Conservation (phyloP, 1,140 invertebrate species). For the Psix sp. region DNA sequence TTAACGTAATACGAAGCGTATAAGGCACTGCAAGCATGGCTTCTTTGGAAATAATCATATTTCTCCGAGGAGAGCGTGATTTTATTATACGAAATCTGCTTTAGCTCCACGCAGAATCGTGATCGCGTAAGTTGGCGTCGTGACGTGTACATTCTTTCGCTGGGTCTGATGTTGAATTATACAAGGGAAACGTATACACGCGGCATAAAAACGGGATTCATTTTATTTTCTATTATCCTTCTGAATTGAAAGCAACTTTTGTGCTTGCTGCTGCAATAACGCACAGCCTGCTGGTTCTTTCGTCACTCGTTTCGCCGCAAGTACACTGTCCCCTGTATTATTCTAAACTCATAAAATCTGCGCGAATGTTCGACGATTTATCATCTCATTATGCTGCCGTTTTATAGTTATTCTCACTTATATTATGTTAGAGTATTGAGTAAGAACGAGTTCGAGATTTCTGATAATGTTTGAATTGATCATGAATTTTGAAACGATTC, state of each 20-base stretch:
- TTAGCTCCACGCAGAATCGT: conserved; percentile 40
- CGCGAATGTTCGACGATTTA: conserved; percentile 45
- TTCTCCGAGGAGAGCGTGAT: conserved; percentile 52
- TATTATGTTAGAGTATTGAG: no score
- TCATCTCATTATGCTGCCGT: conserved; percentile 55
- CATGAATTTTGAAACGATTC: no score
- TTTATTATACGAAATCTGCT: conserved; percentile 55
- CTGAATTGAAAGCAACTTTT: conserved; percentile 55
- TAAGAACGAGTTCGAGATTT: no score
- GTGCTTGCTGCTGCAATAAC: conserved; percentile 27
- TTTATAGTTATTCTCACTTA: no score
- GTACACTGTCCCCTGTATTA: background rate
- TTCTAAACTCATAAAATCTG: conserved; percentile 28
- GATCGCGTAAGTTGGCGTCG: conserved; percentile 46
- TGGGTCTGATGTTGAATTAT: conserved; percentile 46
- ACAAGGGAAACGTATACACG: conserved; percentile 49
- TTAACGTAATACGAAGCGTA: conserved; percentile 46
- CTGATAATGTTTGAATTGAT: no score
- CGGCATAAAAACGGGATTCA: conserved; percentile 43
- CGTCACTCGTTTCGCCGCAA: background rate
- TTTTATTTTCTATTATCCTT: conserved; percentile 55
- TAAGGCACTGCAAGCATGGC: conserved; percentile 34
- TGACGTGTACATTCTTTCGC: conserved; percentile 45
- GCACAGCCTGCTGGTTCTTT: conserved; percentile 11
- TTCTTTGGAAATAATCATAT: conserved; percentile 52